Evolutionary conservation across 2,113 vertebrate genomes (phyloP).

Genomic region (Gallinago media): DNA sequence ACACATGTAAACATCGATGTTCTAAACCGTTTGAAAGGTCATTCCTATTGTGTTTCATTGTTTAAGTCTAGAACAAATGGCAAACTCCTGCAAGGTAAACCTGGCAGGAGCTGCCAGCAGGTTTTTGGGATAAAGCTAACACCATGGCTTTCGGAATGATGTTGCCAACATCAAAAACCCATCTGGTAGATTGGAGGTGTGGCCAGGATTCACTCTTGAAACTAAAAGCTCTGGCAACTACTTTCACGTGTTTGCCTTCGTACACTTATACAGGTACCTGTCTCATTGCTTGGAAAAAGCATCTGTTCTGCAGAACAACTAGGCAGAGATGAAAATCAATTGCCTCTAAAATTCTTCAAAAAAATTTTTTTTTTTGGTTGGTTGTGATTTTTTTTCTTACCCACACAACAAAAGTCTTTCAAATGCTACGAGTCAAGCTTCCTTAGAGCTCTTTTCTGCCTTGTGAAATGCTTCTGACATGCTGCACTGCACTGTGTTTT

Average conservation of each 20-base stretch:
- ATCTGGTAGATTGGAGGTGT: neutral
- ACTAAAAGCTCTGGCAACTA: neutral
- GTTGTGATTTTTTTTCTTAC: neutral
- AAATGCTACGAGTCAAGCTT: rapidly evolving
- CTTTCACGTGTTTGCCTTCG: neutral
- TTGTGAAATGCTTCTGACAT: neutral
- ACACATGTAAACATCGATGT: neutral
- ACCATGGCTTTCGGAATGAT: neutral
- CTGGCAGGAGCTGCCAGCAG: neutral
- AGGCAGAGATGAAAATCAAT: neutral
- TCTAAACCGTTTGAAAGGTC: neutral
- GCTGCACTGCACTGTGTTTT: neutral
- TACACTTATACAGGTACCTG: neutral
- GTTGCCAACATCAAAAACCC: neutral
- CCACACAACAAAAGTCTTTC: neutral
- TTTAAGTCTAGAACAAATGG: constrained; percentile 35
- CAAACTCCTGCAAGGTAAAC: neutral
- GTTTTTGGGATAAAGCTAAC: neutral
- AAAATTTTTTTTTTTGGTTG: neutral
- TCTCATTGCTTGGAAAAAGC: neutral
- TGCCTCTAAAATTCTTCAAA: neutral
- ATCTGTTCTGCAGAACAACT: neutral
- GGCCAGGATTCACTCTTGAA: neutral
- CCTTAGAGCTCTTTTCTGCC: neutral
- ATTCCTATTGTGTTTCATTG: neutral